A percentile compares a stretch with the other conserved stretches of the same genome.
phyloP scores from a whole-genome alignment of 2,797 vertebrate species.

The Clarias pachynema region DNA sequence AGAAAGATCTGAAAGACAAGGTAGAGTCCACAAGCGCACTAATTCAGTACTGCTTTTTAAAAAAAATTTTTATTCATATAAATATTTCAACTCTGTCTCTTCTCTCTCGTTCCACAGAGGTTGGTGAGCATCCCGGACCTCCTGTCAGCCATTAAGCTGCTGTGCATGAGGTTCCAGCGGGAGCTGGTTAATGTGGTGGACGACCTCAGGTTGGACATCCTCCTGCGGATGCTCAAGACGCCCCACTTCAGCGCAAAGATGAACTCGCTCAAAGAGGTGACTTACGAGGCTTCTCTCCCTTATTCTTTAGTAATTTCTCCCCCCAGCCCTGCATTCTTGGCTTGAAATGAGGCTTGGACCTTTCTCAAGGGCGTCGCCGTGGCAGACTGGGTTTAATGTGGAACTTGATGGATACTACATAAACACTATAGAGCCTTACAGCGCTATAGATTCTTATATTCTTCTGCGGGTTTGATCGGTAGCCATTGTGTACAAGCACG shows the following conservation, averaged over 20 bases:
- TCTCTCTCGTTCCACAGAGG: slow-evolving; percentile 71
- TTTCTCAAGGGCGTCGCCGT: neutral
- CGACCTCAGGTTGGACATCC: slow-evolving; percentile 92
- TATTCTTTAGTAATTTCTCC: neutral
- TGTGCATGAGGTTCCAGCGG: slow-evolving; percentile 98
- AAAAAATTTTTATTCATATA: neutral
- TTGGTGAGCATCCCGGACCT: slow-evolving; percentile 97
- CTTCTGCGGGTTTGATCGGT: too few relatives aligned
- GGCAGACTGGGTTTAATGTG: neutral
- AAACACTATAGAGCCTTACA: neutral
- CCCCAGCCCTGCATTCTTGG: neutral
- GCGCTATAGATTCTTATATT: neutral
- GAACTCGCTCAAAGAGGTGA: slow-evolving; percentile 98
- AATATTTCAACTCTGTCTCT: neutral
- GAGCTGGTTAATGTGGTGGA: slow-evolving; percentile 92
- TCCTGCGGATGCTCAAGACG: slow-evolving; percentile 96
- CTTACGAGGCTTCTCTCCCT: neutral
- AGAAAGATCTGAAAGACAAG: slow-evolving; percentile 99
- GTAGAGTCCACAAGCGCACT: slow-evolving; percentile 64
- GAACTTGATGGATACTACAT: neutral
- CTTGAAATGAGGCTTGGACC: neutral
- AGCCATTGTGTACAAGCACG: neutral
- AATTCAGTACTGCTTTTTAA: neutral
- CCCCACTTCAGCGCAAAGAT: slow-evolving; percentile 99
- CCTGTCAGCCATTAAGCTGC: slow-evolving; percentile 94